Evolutionary conservation across 2,113 vertebrate genomes (phyloP).

Genomic region (Genyomyrus donnyi): DNA sequence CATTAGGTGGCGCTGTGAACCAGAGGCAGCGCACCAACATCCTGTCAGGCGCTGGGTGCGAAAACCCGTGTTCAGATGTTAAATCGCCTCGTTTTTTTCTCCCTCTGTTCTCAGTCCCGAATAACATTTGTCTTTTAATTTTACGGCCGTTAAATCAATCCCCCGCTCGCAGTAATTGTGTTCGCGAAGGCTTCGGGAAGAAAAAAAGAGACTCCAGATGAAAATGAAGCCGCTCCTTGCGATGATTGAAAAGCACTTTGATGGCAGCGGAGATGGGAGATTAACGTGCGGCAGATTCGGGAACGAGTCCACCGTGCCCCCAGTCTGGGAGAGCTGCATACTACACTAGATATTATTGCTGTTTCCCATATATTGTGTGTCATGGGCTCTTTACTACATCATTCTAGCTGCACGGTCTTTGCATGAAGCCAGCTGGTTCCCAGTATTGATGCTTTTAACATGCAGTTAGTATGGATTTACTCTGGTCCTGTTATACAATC

Average conservation of each 20-base stretch:
- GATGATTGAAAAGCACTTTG: constrained; percentile 53
- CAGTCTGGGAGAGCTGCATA: not conserved
- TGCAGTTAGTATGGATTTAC: not conserved
- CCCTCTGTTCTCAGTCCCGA: constrained; percentile 48
- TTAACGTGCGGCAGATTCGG: constrained; percentile 26
- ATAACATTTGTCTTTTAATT: constrained; percentile 43
- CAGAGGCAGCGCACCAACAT: not conserved
- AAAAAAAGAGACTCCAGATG: not conserved
- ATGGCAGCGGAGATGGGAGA: constrained; percentile 28
- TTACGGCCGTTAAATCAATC: constrained; percentile 54
- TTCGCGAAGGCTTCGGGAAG: constrained; percentile 42
- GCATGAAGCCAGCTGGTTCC: not conserved
- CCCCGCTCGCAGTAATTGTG: constrained; percentile 51
- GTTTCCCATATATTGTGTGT: not conserved
- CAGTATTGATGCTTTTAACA: not conserved
- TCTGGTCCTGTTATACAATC: not conserved
- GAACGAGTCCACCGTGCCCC: not conserved
- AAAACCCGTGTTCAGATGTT: not conserved
- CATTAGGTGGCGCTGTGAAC: not conserved
- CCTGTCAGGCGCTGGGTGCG: not conserved
- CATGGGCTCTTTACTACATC: not conserved
- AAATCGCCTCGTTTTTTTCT: not conserved
- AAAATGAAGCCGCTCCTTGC: constrained; percentile 46
- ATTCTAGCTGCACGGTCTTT: not conserved
- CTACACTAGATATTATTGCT: not conserved